phyloP scores from a whole-genome alignment of 1,140 invertebrate species.

The Cyphomyrmex costatus region DNA sequence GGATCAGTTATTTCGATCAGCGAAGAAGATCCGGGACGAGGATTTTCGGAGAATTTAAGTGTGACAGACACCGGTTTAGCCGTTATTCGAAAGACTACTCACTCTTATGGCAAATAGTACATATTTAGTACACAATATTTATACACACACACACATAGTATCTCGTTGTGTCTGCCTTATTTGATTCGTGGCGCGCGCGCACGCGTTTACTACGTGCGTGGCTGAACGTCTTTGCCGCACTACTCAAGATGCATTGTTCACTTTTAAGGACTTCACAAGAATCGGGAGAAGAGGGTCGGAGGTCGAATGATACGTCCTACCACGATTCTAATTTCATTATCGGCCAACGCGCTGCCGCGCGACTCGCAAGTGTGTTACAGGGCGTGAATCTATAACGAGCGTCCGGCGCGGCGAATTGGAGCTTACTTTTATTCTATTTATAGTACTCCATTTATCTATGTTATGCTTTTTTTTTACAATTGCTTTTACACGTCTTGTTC shows the following conservation, averaged over 20 bases:
- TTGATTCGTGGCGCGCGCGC: too few species aligned
- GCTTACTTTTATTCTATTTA: background rate
- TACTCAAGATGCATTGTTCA: background rate
- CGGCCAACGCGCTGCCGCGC: conserved; percentile 29
- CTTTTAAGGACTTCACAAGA: conserved; percentile 44
- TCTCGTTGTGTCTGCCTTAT: background rate
- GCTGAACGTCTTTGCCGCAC: conserved; percentile 22
- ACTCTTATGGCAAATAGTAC: conserved; percentile 45
- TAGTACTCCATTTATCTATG: background rate
- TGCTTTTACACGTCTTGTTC: background rate
- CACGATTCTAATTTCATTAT: conserved; percentile 77
- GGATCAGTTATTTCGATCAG: background rate
- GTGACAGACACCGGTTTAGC: background rate
- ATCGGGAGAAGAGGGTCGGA: conserved; percentile 38
- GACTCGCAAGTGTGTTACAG: background rate
- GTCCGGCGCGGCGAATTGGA: background rate
- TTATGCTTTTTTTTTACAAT: background rate
- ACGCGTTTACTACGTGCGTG: conserved; percentile 1
- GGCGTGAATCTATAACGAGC: background rate
- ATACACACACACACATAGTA: background rate
- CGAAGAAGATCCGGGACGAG: background rate
- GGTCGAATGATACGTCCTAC: conserved; percentile 71
- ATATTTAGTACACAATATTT: background rate
- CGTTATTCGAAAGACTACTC: conserved; percentile 7
- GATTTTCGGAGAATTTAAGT: conserved; percentile 6